A percentile compares a stretch with the other conserved stretches of the same genome.
Conservation (phyloP, 2,888 invertebrate genomes). For the Orchesella flavescens region DNA sequence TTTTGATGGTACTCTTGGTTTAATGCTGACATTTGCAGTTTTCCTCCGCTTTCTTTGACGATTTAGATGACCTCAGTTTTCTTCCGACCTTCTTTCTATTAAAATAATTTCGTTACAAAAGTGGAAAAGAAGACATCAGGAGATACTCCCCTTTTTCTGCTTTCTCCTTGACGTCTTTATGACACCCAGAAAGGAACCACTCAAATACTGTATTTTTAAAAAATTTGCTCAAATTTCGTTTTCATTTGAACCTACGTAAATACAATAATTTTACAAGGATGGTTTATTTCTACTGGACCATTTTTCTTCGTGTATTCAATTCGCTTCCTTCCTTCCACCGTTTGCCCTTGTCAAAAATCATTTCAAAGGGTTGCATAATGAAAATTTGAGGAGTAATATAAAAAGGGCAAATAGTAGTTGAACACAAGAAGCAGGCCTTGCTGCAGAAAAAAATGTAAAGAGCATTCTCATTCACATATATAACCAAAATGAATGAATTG, state of each 20-base stretch:
- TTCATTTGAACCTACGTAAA: background rate
- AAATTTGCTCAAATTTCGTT: slow-evolving; percentile 3
- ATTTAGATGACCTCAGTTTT: slow-evolving; percentile 59
- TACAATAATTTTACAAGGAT: too few species aligned
- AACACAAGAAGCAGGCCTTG: too few species aligned
- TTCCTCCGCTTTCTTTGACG: slow-evolving; percentile 11
- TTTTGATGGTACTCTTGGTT: background rate
- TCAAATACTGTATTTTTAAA: background rate
- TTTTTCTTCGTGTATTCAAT: background rate
- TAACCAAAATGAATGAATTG: slow-evolving; percentile 8
- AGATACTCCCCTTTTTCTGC: background rate
- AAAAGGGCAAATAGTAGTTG: too few species aligned
- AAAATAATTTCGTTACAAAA: background rate
- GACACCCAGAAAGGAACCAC: background rate
- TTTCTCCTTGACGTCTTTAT: slow-evolving; percentile 50
- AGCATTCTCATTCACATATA: background rate
- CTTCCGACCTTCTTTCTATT: slow-evolving; percentile 43
- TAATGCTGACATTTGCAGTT: slow-evolving; percentile 43
- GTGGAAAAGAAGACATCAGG: background rate
- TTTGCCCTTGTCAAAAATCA: slow-evolving; percentile 22
- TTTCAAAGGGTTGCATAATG: background rate
- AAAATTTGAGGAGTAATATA: background rate
- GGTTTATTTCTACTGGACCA: too few species aligned
- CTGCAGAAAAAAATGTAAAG: too few species aligned
- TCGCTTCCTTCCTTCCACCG: slow-evolving; percentile 29